Conservation (phyloP, 2,888 invertebrate genomes). For the Ornithoptera priamus region DNA sequence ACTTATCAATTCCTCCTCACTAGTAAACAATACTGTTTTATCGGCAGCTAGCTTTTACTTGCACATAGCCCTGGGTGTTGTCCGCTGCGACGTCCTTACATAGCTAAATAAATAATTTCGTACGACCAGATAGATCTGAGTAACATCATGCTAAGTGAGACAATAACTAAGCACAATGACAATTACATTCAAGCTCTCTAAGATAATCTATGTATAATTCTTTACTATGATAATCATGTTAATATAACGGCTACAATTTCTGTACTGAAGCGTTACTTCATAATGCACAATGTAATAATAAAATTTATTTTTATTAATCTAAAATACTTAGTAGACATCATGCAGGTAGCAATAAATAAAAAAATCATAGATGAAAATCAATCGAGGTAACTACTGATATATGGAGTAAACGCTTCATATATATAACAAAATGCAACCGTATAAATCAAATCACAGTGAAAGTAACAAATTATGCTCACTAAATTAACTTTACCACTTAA, state of each 20-base stretch:
- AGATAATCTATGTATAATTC: slow-evolving; percentile 65
- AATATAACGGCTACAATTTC: slow-evolving; percentile 66
- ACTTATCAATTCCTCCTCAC: neutral
- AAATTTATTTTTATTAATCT: slow-evolving; percentile 35
- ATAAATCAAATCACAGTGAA: slow-evolving; percentile 75
- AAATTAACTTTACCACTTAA: slow-evolving; percentile 74
- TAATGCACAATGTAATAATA: slow-evolving; percentile 37
- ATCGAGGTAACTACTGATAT: slow-evolving; percentile 19
- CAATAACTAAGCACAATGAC: slow-evolving; percentile 78
- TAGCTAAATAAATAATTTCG: slow-evolving; percentile 43
- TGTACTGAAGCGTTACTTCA: slow-evolving; percentile 71
- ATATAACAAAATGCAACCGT: slow-evolving; percentile 68
- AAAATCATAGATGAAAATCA: slow-evolving; percentile 6
- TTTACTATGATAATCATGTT: slow-evolving; percentile 64
- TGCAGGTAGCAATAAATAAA: slow-evolving; percentile 1
- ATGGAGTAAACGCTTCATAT: slow-evolving; percentile 49
- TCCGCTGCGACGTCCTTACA: slow-evolving; percentile 27
- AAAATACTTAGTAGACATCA: slow-evolving; percentile 29
- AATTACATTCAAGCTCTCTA: slow-evolving; percentile 77
- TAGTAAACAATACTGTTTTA: slow-evolving; percentile 13
- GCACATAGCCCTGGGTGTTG: slow-evolving; percentile 26
- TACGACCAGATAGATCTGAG: slow-evolving; percentile 61
- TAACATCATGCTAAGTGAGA: slow-evolving; percentile 72
- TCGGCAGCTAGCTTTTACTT: slow-evolving; percentile 2
- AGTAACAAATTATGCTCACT: slow-evolving; percentile 72